Evolutionary conservation across 92 coral and sea anemone genomes (phyloP), one percentile per base, ranked within the genome.

Genomic region (Actinernus sp.): DNA sequence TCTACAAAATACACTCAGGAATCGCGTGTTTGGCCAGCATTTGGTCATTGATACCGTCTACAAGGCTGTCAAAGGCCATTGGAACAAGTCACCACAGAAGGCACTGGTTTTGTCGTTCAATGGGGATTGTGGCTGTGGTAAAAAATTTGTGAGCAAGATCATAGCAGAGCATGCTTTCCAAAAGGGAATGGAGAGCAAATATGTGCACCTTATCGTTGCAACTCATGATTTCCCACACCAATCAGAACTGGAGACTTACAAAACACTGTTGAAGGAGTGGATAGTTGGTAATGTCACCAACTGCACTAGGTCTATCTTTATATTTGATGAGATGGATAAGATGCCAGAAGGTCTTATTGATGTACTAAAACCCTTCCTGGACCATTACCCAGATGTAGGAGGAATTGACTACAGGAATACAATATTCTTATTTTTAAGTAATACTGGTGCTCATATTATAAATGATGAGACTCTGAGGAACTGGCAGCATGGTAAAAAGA

Each of bases 51-150:
- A 82, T 13, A 88, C 86, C 3, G 92, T 83, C 19, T 50, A 61
- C 44, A 90, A 79, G 58, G 93, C 97, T 11, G 75, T 93, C 17
- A 73, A 64, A 48, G 98, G 98, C 37, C 98, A 93, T 61, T 19
- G 86, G 18, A 82, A 90, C 46, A 58, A 82, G 23, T 55, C 78
- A 3, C 97, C 98, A 2, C 40, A 34, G 3, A 93, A 93, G 45
- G 93, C 98, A 3, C 55, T 93, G 57, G 92, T 87, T 24, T 62
- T 93, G 37, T 93, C 98, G 18, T 90, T 93, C 50, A 87, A 93
- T 72, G 98, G 98, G 38, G 90, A 93, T 93, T 90, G 97, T 0
- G 98, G 98, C 31, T 73, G 91, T 26, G 98, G 98, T 2, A 93
- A 93, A 29, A 93, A 78, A 71, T 82, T 77, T 61, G 97, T 93